Evolutionary conservation across 2,797 vertebrate species (phyloP).

Genomic region (Aldrovandia affinis): DNA sequence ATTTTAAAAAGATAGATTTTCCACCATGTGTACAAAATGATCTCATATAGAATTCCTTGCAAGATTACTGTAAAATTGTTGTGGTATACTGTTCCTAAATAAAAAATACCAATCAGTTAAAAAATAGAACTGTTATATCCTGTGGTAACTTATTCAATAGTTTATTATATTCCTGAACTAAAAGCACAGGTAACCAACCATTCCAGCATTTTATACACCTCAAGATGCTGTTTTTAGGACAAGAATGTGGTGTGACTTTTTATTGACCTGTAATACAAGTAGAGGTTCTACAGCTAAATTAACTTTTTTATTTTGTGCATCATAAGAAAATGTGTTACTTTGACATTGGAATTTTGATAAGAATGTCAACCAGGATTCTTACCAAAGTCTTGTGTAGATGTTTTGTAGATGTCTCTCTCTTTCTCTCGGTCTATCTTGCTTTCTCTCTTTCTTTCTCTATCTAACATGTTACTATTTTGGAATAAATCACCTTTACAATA

Average conservation of each 20-base stretch:
- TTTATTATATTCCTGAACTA: constrained; percentile 51
- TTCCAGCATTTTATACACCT: constrained; percentile 62
- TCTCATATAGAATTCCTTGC: constrained; percentile 46
- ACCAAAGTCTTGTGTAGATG: constrained; percentile 81
- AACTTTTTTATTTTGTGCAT: constrained; percentile 47
- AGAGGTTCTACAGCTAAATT: constrained; percentile 58
- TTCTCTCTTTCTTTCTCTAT: constrained; percentile 59
- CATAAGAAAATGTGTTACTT: constrained; percentile 59
- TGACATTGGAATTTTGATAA: constrained; percentile 72
- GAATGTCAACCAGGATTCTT: constrained; percentile 72
- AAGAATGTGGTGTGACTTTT: constrained; percentile 49
- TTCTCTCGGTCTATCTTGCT: constrained; percentile 33
- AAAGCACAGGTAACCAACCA: constrained; percentile 61
- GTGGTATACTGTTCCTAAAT: constrained; percentile 55
- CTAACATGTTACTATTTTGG: constrained; percentile 85
- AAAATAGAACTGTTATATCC: constrained; percentile 43
- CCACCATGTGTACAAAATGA: constrained; percentile 51
- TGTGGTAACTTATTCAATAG: constrained; percentile 49
- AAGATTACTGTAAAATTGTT: constrained; percentile 59
- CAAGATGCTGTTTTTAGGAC: constrained; percentile 52
- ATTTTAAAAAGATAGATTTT: constrained; percentile 68
- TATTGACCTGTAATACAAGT: constrained; percentile 55
- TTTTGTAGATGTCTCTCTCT: constrained; percentile 68
- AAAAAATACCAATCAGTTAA: constrained; percentile 43
- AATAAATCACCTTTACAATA: constrained; percentile 94